These are phyloP conservation scores for Axinella damicornis DNA, from an alignment of 37 sponge, comb jelly and placozoan species.

Conservation along the genomic window DNA sequence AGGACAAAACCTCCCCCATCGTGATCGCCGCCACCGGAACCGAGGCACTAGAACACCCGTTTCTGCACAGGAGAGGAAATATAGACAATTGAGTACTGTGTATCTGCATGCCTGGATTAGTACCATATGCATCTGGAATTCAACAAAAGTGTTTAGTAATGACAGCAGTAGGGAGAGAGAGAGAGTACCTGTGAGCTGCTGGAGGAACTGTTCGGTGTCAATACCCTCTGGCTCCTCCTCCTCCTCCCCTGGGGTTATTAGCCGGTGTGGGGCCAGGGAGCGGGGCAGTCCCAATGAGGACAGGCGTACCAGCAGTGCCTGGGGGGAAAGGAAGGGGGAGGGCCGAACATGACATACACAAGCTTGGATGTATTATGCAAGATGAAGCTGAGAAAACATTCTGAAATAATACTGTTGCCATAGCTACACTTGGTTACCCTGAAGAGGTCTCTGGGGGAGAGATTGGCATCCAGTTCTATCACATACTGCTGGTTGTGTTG, in stretches of 20 bases:
- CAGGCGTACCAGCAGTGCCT: slow-evolving; percentile 68
- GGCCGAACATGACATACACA: not conserved
- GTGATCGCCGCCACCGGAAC: slow-evolving; percentile 88
- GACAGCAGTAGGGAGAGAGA: no score
- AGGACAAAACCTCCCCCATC: slow-evolving; percentile 93
- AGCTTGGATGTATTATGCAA: no score
- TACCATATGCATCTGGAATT: no score
- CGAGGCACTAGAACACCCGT: slow-evolving; percentile 63
- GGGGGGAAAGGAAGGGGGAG: not conserved
- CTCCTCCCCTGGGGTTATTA: slow-evolving; percentile 59
- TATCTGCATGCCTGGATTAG: not conserved
- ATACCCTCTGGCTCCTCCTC: slow-evolving; percentile 58
- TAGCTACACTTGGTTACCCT: slow-evolving; percentile 39
- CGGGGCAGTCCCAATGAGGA: slow-evolving; percentile 38
- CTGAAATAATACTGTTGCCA: not conserved
- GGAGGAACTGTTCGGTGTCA: slow-evolving; percentile 59
- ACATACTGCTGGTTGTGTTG: slow-evolving; percentile 77
- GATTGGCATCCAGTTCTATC: slow-evolving; percentile 90
- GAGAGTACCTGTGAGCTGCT: slow-evolving; percentile 36
- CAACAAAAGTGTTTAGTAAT: no score
- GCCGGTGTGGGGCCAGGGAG: slow-evolving; percentile 52
- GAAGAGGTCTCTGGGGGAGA: slow-evolving; percentile 78
- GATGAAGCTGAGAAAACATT: no score
- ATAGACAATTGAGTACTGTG: not conserved
- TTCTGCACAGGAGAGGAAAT: slow-evolving; percentile 23